A percentile compares a stretch with the other conserved stretches of the same genome.
Evolutionary conservation across 2,113 vertebrate genomes (phyloP).

Genomic region (Hymenochirus boettgeri): DNA sequence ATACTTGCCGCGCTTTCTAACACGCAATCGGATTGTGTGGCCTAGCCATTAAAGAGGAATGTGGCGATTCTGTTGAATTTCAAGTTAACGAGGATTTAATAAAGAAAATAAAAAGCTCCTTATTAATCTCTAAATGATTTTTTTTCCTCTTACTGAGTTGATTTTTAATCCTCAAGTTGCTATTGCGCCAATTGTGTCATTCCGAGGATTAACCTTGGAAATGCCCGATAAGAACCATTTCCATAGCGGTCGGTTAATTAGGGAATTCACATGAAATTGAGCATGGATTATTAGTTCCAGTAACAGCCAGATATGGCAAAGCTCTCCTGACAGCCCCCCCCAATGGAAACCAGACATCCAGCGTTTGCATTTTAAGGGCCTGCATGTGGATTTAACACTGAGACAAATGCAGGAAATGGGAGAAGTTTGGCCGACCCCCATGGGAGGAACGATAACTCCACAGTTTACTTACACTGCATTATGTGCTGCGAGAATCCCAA

Average conservation of each 20-base stretch:
- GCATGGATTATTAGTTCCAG: slow-evolving; percentile 51
- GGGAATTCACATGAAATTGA: slow-evolving; percentile 54
- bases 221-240: slow-evolving; percentile 30
- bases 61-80: too few species aligned
- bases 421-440: slow-evolving; percentile 55
- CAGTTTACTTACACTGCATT: slow-evolving; percentile 52
- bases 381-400: slow-evolving; percentile 52
- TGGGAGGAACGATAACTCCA: slow-evolving; percentile 54
- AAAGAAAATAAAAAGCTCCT: too few species aligned
- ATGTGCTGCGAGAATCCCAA: slow-evolving; percentile 48
- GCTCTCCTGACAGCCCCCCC: slow-evolving; percentile 39
- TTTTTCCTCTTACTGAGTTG: too few species aligned
- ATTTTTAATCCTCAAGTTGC: too few species aligned
- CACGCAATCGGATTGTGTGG: too few species aligned
- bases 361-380: slow-evolving; percentile 46
- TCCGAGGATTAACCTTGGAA: too few species aligned
- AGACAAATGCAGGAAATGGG: slow-evolving; percentile 64
- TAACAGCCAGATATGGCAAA: slow-evolving; percentile 47
- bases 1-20: too few species aligned
- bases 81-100: too few species aligned
- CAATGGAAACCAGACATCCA: slow-evolving; percentile 62
- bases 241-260: slow-evolving; percentile 62
- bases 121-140: too few species aligned
- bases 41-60: too few species aligned
- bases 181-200: too few species aligned